Evolutionary conservation across 1,140 invertebrate species (phyloP).

Genomic region (Tribolium madens): DNA sequence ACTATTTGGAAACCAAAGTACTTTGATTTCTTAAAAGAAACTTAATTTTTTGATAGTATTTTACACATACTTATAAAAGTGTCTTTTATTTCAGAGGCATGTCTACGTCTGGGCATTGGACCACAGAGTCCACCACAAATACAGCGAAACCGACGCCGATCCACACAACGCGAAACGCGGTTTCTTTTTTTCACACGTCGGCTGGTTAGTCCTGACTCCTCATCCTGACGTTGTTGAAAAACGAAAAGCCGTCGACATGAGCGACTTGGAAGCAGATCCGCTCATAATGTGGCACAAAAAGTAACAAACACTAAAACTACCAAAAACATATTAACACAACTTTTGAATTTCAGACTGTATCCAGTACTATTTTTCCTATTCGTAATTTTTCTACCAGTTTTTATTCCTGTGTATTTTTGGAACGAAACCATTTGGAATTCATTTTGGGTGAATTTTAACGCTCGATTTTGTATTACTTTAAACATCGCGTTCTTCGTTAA

Average conservation of each 20-base stretch:
- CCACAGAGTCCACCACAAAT: slow-evolving; percentile 87
- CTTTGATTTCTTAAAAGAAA: no score
- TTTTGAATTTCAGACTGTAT: slow-evolving; percentile 71
- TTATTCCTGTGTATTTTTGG: slow-evolving; percentile 86
- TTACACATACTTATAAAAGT: background rate
- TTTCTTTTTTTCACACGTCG: slow-evolving; percentile 86
- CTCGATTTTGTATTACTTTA: slow-evolving; percentile 84
- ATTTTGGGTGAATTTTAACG: slow-evolving; percentile 87
- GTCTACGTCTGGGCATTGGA: slow-evolving; percentile 84
- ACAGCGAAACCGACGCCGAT: slow-evolving; percentile 84
- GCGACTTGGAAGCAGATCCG: slow-evolving; percentile 85
- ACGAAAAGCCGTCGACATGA: slow-evolving; percentile 82
- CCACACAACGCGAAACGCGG: slow-evolving; percentile 85
- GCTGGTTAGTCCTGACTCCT: slow-evolving; percentile 83
- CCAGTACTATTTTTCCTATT: slow-evolving; percentile 81
- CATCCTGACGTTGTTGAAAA: slow-evolving; percentile 84
- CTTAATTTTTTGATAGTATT: no score
- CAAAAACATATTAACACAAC: background rate
- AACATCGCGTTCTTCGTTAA: slow-evolving; percentile 96
- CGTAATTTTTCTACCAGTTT: slow-evolving; percentile 83
- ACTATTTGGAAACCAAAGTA: no score
- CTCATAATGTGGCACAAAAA: slow-evolving; percentile 89
- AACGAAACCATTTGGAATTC: slow-evolving; percentile 81
- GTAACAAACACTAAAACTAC: slow-evolving; percentile 62
- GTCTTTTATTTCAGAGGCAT: slow-evolving; percentile 70